These are phyloP conservation scores for Philonicus albiceps DNA, from an alignment of 2,888 invertebrate species.

Conservation along the genomic window DNA sequence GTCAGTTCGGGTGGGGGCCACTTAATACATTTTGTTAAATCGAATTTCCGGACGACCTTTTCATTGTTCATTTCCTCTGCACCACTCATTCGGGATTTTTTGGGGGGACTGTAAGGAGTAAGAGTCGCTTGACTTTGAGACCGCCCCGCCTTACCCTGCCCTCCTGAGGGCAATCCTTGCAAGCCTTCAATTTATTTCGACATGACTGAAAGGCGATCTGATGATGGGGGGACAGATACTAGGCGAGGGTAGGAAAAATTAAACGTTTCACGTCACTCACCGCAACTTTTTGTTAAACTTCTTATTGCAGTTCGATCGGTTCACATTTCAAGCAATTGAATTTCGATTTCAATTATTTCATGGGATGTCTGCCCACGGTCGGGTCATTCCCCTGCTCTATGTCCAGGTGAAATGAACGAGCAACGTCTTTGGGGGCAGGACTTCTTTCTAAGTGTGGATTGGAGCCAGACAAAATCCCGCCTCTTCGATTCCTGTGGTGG, in stretches of 20 bases:
- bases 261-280: not conserved
- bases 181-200: conserved; percentile 15
- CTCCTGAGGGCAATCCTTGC: not conserved
- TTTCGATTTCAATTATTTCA: conserved; percentile 18
- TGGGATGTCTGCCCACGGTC: not conserved
- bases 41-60: conserved; percentile 32
- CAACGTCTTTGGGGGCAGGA: not conserved
- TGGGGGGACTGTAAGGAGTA: not conserved
- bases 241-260: not conserved
- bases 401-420: not conserved
- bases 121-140: not conserved
- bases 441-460: not conserved
- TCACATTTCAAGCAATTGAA: not conserved
- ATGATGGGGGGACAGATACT: not conserved
- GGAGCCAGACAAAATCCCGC: not conserved
- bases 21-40: conserved; percentile 27
- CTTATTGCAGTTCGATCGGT: conserved; percentile 21
- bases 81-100: not conserved
- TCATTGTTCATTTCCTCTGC: conserved; percentile 34
- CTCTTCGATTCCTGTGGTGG: not conserved
- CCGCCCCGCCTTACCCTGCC: not conserved
- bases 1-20: not conserved
- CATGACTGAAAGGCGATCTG: not conserved
- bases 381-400: not conserved
- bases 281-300: not conserved